Conservation (phyloP, 2,797 vertebrate genomes). For the Bryconaethiops microstoma region DNA sequence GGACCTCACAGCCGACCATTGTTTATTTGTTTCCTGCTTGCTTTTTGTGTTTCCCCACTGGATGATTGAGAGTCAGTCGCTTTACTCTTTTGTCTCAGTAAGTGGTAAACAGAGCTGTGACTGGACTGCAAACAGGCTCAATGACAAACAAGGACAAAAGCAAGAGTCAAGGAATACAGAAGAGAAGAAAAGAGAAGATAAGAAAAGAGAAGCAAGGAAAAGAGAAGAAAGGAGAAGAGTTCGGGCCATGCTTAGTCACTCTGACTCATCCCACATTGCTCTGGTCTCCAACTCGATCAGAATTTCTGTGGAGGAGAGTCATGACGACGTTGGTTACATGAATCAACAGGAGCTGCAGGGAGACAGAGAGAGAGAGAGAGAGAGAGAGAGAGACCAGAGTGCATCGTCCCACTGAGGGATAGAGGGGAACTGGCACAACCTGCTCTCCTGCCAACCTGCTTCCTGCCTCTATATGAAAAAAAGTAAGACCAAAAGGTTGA, state of each 20-base stretch:
- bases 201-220: background rate
- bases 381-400: background rate
- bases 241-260: constrained; percentile 10
- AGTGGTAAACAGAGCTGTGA: constrained; percentile 33
- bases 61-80: constrained; percentile 9
- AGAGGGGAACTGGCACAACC: background rate
- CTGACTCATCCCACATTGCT: constrained; percentile 1
- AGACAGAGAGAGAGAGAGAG: background rate
- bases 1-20: constrained; percentile 14
- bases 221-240: background rate
- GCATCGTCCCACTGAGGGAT: constrained; percentile 9
- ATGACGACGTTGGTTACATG: constrained; percentile 3
- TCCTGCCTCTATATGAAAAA: constrained; percentile 30
- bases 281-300: background rate
- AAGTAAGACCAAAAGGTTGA: constrained; percentile 32
- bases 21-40: constrained; percentile 37
- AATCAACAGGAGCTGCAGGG: constrained; percentile 7
- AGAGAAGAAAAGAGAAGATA: background rate
- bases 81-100: constrained; percentile 26
- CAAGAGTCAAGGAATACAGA: background rate
- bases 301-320: constrained; percentile 26
- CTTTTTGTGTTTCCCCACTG: constrained; percentile 26
- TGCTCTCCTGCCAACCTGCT: constrained; percentile 15
- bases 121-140: constrained; percentile 20
- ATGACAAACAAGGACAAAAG: constrained; percentile 12